Evolutionary conservation across 2,113 vertebrate genomes (phyloP).

Genomic region (Hippocampus comes): DNA sequence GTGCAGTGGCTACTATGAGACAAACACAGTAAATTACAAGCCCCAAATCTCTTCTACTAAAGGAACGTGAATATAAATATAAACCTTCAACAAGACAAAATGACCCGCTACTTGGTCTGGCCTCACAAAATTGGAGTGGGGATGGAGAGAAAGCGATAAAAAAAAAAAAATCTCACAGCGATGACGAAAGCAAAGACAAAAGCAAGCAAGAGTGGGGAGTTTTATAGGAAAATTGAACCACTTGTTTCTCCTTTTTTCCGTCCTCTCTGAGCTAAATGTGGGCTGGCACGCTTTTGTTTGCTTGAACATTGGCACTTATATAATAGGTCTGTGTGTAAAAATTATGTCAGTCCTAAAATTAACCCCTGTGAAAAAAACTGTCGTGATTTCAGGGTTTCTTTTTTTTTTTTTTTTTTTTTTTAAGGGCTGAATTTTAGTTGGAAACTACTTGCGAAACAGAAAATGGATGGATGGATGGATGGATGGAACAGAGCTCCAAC

Average conservation of each 20-base stretch:
- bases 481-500: no score
- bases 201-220: neutral
- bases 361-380: no score
- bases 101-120: neutral
- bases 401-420: no score
- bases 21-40: neutral
- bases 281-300: slow-evolving; percentile 43
- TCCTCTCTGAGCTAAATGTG: slow-evolving; percentile 29
- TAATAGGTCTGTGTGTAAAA: no score
- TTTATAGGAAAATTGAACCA: slow-evolving; percentile 21
- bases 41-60: slow-evolving; percentile 3
- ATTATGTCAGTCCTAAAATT: no score
- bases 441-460: no score
- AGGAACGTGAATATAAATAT: slow-evolving; percentile 10
- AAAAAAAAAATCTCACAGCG: slow-evolving; percentile 10
- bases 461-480: no score
- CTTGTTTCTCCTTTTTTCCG: slow-evolving; percentile 39
- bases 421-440: no score
- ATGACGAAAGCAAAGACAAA: neutral
- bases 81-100: neutral
- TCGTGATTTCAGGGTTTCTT: no score
- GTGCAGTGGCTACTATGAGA: slow-evolving; percentile 7
- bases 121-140: neutral
- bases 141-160: slow-evolving; percentile 20
- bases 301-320: no score